These are phyloP conservation scores for Bufo gargarizans DNA, from an alignment of 2,113 vertebrate species.

Conservation along the genomic window DNA sequence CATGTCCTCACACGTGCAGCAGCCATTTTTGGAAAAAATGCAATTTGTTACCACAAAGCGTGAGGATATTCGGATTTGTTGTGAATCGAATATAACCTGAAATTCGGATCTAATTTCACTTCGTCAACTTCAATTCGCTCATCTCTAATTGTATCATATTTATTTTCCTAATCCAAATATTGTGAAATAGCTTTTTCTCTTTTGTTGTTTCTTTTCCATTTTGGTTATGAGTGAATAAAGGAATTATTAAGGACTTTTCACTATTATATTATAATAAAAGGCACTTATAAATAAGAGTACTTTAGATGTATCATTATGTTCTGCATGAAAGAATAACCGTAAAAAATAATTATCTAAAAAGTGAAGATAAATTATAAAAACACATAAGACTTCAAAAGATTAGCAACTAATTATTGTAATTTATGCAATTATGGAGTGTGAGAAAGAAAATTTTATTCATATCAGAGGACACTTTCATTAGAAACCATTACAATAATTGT, in stretches of 20 bases:
- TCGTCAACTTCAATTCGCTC: too few species aligned
- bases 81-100: too few species aligned
- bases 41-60: too few species aligned
- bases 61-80: too few species aligned
- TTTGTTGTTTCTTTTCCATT: neutral
- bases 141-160: neutral
- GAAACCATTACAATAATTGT: slow-evolving; percentile 50
- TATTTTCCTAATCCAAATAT: neutral
- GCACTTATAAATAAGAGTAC: slow-evolving; percentile 31
- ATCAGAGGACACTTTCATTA: slow-evolving; percentile 45
- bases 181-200: neutral
- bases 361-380: slow-evolving; percentile 36
- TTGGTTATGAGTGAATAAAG: neutral
- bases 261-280: slow-evolving; percentile 3
- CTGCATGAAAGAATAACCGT: slow-evolving; percentile 37
- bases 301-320: slow-evolving; percentile 42
- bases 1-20: too few species aligned
- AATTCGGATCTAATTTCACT: too few species aligned
- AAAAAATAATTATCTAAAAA: slow-evolving; percentile 50
- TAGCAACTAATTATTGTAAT: slow-evolving; percentile 53
- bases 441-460: slow-evolving; percentile 27
- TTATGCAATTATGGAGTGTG: slow-evolving; percentile 47
- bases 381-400: slow-evolving; percentile 47
- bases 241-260: slow-evolving; percentile 10
- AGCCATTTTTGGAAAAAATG: too few species aligned